A percentile compares a stretch with the other conserved stretches of the same genome.
These are phyloP conservation scores for Clarias magur DNA, from an alignment of 2,113 vertebrate genomes.

Conservation along the genomic window DNA sequence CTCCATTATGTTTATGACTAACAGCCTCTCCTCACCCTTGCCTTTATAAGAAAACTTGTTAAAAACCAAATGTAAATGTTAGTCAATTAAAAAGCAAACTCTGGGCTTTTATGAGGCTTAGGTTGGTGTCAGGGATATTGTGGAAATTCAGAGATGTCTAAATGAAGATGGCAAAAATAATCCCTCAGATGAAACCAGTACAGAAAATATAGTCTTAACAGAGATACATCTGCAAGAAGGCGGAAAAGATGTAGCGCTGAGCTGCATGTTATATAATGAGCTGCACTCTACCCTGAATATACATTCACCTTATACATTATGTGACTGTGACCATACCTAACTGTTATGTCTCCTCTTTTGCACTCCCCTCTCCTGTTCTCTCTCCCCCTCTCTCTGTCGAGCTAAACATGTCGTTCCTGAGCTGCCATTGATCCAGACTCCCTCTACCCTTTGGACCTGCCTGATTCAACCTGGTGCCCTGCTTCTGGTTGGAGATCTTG, in stretches of 20 bases:
- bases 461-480: no score
- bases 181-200: neutral
- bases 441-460: no score
- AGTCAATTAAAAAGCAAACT: slow-evolving; percentile 68
- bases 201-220: neutral
- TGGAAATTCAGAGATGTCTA: neutral
- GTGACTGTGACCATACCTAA: no score
- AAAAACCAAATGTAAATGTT: slow-evolving; percentile 71
- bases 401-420: no score
- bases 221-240: neutral
- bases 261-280: no score
- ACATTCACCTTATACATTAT: no score
- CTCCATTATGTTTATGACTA: slow-evolving; percentile 59
- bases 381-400: no score
- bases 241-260: neutral
- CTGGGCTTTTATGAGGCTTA: slow-evolving; percentile 50
- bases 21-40: slow-evolving; percentile 52
- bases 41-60: slow-evolving; percentile 68
- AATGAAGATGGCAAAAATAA: neutral
- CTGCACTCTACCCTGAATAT: no score
- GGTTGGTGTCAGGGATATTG: neutral
- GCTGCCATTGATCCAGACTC: no score
- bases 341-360: no score
- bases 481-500: no score
- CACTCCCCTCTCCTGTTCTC: no score